phyloP scores from a whole-genome alignment of 2,113 vertebrate genomes.

The Panthera uncia region DNA sequence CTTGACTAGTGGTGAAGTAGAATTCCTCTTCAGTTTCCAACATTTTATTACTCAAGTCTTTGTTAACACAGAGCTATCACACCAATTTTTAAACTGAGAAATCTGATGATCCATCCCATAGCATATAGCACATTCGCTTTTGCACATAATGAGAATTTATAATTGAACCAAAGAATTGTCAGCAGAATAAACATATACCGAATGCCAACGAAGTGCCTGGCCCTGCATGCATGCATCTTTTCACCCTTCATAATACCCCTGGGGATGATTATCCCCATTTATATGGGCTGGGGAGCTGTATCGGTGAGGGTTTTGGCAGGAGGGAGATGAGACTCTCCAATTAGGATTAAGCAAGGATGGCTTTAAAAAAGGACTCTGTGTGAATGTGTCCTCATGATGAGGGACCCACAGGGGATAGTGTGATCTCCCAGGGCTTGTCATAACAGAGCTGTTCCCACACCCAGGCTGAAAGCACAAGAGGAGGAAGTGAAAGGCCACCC shows the following conservation, averaged over 20 bases:
- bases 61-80: not conserved
- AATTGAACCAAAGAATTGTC: not conserved
- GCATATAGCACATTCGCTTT: not conserved
- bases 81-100: conserved; percentile 25
- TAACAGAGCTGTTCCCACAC: not conserved
- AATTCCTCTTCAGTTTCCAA: conserved; percentile 1
- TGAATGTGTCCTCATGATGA: not conserved
- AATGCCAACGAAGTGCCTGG: not conserved
- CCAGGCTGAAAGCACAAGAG: not conserved
- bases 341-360: not conserved
- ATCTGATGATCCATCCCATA: not conserved
- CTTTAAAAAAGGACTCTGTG: not conserved
- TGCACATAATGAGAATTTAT: conserved; percentile 8
- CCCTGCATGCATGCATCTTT: not conserved
- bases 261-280: not conserved
- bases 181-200: not conserved
- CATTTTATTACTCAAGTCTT: conserved; percentile 21
- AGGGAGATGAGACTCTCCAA: not conserved
- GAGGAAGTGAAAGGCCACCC: not conserved
- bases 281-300: not conserved
- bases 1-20: not conserved
- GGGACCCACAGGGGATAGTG: not conserved
- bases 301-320: not conserved
- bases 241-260: not conserved
- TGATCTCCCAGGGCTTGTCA: not conserved